Evolutionary conservation across 1,140 invertebrate genomes (phyloP).

Genomic region (Acromyrmex charruanus): DNA sequence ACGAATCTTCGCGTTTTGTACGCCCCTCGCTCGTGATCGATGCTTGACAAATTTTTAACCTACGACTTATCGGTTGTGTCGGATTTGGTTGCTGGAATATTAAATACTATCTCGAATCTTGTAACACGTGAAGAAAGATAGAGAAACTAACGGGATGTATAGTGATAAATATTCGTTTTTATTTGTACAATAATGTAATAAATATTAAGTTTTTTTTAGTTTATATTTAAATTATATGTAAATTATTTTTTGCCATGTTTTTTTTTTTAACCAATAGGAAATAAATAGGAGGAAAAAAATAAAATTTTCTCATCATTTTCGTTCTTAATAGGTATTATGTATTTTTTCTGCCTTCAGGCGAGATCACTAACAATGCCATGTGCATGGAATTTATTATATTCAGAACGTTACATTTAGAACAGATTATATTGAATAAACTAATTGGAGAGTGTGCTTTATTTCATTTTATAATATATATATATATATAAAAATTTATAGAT

Average conservation of each 20-base stretch:
- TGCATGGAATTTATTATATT: constrained; percentile 15
- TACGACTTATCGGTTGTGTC: constrained; percentile 42
- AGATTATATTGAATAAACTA: neutral
- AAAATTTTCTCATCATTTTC: neutral
- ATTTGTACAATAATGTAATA: constrained; percentile 2
- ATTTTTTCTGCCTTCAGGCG: neutral
- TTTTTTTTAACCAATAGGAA: neutral
- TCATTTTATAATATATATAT: neutral
- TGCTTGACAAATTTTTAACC: constrained; percentile 35
- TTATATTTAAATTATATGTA: neutral
- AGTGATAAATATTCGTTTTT: neutral
- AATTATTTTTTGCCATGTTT: neutral
- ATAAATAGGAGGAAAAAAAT: neutral
- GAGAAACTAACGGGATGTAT: neutral
- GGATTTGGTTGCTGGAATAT: constrained; percentile 5
- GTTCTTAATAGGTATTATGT: neutral
- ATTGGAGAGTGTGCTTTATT: neutral
- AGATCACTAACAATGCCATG: neutral
- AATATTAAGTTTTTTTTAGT: neutral
- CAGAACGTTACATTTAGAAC: neutral
- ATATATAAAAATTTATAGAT: neutral
- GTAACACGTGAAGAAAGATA: neutral
- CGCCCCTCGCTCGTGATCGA: constrained; percentile 34
- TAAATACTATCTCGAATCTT: constrained; percentile 20
- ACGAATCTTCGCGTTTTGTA: constrained; percentile 35